Evolutionary conservation across 2,113 vertebrate species (phyloP).

Genomic region (Bothrops jararaca): DNA sequence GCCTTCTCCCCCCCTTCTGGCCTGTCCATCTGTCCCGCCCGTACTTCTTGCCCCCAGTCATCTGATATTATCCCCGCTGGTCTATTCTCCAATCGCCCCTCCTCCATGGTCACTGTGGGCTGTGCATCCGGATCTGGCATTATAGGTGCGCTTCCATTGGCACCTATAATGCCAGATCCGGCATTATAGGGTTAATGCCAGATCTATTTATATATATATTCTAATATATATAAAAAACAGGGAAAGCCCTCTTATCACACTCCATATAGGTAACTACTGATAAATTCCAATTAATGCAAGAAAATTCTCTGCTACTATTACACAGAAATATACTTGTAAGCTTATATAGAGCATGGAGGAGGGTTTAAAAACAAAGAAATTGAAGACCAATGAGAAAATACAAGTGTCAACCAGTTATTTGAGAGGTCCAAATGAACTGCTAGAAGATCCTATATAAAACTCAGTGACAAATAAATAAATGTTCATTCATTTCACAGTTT

Average conservation of each 20-base stretch:
- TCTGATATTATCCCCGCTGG: too few species aligned
- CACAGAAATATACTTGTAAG: neutral
- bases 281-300: neutral
- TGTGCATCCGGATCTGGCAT: too few species aligned
- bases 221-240: too few species aligned
- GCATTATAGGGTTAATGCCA: too few species aligned
- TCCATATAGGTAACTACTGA: neutral
- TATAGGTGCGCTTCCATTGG: too few species aligned
- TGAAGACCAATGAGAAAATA: neutral
- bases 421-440: neutral
- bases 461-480: neutral
- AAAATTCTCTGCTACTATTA: neutral
- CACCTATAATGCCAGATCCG: too few species aligned
- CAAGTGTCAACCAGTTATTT: neutral
- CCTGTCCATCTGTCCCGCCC: too few species aligned
- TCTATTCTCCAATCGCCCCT: too few species aligned
- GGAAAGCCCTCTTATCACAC: neutral
- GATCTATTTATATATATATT: too few species aligned
- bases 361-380: neutral
- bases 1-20: too few species aligned
- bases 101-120: too few species aligned
- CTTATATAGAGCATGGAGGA: neutral
- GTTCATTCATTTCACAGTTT: neutral
- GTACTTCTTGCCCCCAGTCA: too few species aligned
- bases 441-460: neutral